Evolutionary conservation across 2,797 vertebrate genomes (phyloP).

Genomic region (Mus minutoides): DNA sequence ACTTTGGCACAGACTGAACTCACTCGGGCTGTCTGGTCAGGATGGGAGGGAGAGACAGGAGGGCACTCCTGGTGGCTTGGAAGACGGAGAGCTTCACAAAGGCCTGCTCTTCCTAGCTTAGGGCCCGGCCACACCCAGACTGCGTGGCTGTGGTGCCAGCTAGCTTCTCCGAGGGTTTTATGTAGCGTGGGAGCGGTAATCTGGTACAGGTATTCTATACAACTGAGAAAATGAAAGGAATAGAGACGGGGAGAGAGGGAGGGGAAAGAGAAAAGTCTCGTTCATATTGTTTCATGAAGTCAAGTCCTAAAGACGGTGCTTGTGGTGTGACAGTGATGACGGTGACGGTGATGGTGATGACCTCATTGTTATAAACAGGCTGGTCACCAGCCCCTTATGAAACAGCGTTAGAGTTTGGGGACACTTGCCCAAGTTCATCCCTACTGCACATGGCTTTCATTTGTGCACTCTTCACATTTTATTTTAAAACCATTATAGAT

Average conservation of each 20-base stretch:
- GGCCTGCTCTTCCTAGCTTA: not conserved
- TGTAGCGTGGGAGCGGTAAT: not conserved
- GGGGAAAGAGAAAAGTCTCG: not conserved
- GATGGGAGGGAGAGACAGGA: not conserved
- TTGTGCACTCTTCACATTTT: not conserved
- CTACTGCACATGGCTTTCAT: not conserved
- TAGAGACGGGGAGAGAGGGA: too few species aligned
- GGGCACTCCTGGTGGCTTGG: not conserved
- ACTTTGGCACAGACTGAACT: not conserved
- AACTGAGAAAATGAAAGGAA: not conserved
- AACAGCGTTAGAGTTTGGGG: not conserved
- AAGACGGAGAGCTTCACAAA: not conserved
- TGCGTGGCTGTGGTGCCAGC: not conserved
- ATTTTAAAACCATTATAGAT: slow-evolving; percentile 5
- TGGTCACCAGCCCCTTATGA: not conserved
- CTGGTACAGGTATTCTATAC: not conserved
- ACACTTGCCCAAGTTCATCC: not conserved
- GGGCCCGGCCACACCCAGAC: not conserved
- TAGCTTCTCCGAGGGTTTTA: not conserved
- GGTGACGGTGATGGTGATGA: not conserved
- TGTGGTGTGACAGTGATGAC: not conserved
- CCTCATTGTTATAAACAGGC: not conserved
- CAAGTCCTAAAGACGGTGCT: not conserved
- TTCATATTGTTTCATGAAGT: not conserved
- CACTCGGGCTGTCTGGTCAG: not conserved